phyloP scores from a whole-genome alignment of 1,140 invertebrate species.

The Cephus cinctus region DNA sequence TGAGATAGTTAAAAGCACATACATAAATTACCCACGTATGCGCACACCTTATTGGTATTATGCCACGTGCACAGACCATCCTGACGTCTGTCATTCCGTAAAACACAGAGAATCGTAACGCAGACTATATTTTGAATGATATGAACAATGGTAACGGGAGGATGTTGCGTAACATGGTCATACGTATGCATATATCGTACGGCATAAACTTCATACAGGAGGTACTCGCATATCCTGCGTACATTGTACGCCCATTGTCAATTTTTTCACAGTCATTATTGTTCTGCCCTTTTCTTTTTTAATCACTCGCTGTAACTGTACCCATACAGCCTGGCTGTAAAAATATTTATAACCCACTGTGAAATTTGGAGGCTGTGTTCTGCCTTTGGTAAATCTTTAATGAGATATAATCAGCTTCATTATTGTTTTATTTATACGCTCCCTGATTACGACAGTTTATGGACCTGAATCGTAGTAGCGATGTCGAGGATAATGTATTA shows the following conservation, averaged over 20 bases:
- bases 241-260: too few relatives aligned
- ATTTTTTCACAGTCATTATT: too few relatives aligned
- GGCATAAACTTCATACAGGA: too few relatives aligned
- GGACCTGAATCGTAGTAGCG: conserved; percentile 25
- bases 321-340: too few relatives aligned
- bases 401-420: conserved; percentile 39
- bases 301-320: too few relatives aligned
- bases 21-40: not conserved
- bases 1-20: too few relatives aligned
- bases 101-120: not conserved
- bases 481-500: conserved; percentile 23
- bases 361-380: conserved; percentile 24
- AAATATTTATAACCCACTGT: conserved; percentile 24
- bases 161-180: not conserved
- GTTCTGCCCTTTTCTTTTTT: too few relatives aligned
- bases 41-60: too few relatives aligned
- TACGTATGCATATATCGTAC: too few relatives aligned
- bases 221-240: too few relatives aligned
- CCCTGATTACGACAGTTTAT: conserved; percentile 23
- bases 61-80: too few relatives aligned
- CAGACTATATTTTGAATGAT: not conserved
- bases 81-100: too few relatives aligned
- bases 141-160: not conserved
- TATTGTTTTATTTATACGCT: conserved; percentile 35
- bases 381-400: conserved; percentile 18